Conservation (phyloP, 2,797 vertebrate genomes). For the Chromobotia macracanthus region DNA sequence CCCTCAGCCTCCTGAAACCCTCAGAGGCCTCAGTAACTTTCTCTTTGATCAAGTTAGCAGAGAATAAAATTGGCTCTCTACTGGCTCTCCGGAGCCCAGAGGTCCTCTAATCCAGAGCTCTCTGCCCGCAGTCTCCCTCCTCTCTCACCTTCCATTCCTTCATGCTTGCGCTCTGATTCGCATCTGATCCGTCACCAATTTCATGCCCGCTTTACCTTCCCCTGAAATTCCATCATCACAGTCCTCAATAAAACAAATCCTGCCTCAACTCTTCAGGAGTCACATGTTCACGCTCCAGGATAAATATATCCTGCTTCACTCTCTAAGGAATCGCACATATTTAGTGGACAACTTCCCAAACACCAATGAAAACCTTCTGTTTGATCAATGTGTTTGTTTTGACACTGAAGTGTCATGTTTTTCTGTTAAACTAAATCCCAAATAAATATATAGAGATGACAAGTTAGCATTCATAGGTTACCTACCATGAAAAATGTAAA, state of each 20-base stretch:
- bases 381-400: neutral
- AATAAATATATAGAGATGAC: too few species aligned
- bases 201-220: conserved; percentile 84
- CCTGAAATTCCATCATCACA: conserved; percentile 76
- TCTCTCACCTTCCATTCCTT: conserved; percentile 40
- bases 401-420: neutral
- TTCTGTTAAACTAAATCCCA: neutral
- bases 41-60: conserved; percentile 86
- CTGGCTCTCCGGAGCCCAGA: conserved; percentile 76
- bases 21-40: conserved; percentile 80
- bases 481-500: too few species aligned
- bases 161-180: conserved; percentile 70
- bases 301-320: conserved; percentile 25
- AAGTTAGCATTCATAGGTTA: too few species aligned
- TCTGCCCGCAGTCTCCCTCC: conserved; percentile 31
- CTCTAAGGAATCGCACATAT: conserved; percentile 10
- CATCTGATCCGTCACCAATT: conserved; percentile 84
- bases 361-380: neutral
- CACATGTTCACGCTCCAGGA: conserved; percentile 46
- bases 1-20: conserved; percentile 68
- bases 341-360: conserved; percentile 9
- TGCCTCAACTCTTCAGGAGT: conserved; percentile 69
- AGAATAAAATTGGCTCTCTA: conserved; percentile 86
- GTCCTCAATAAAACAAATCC: conserved; percentile 80
- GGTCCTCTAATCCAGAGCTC: conserved; percentile 75